These are phyloP conservation scores for Myotis planiceps DNA, from an alignment of 2,797 vertebrate genomes.

Conservation along the genomic window DNA sequence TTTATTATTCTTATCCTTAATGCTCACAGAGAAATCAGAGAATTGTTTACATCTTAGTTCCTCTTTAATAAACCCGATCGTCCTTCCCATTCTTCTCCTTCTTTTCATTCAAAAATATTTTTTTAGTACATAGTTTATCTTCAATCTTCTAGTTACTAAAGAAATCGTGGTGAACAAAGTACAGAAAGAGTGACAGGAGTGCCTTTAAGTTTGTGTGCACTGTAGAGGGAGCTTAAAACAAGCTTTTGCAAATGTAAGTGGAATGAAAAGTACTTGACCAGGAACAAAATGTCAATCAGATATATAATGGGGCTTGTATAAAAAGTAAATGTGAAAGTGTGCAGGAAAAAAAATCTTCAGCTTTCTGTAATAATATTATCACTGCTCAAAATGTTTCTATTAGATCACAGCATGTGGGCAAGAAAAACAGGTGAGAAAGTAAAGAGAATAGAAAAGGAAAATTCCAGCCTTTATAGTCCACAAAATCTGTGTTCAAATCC, in stretches of 20 bases:
- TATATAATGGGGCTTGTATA: background rate
- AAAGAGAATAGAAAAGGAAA: background rate
- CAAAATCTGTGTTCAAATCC: background rate
- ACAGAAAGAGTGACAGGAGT: background rate
- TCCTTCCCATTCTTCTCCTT: background rate
- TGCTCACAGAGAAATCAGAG: background rate
- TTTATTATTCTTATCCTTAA: background rate
- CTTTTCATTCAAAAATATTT: background rate
- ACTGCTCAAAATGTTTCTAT: background rate
- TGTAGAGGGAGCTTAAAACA: background rate
- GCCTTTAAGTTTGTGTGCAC: background rate
- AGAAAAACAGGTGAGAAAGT: background rate
- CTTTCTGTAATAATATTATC: background rate
- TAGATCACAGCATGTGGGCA: background rate
- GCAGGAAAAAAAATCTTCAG: background rate
- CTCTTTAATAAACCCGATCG: accelerated
- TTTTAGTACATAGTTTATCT: background rate
- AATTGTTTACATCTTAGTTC: background rate
- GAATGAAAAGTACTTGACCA: background rate
- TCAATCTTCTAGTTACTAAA: background rate
- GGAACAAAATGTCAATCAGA: background rate
- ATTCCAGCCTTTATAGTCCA: background rate
- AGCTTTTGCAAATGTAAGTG: background rate
- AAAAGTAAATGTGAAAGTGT: background rate
- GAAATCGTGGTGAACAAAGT: background rate